Conservation (phyloP, 2,113 vertebrate genomes). For the Lepus europaeus region DNA sequence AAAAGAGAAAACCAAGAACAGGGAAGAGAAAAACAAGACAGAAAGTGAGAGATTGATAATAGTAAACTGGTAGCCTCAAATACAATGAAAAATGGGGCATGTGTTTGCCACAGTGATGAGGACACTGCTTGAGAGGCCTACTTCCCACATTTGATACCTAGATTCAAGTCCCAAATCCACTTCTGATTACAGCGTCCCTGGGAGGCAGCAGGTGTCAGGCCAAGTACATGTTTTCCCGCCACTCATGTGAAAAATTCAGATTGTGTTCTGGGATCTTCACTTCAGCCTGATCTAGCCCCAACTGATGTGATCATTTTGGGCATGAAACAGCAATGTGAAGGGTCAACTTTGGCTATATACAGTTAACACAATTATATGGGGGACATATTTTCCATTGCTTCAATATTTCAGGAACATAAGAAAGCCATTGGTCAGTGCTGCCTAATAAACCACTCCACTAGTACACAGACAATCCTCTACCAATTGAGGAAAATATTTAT, state of each 20-base stretch:
- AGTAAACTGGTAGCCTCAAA: conserved; percentile 61
- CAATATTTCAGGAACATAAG: background rate
- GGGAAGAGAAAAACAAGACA: background rate
- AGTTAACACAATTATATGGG: background rate
- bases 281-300: too few species aligned
- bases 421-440: background rate
- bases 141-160: too few species aligned
- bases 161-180: too few species aligned
- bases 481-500: background rate
- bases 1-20: conserved; percentile 41
- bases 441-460: background rate
- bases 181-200: too few species aligned
- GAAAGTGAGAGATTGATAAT: conserved; percentile 28
- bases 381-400: background rate
- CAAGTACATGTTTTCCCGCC: too few species aligned
- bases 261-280: too few species aligned
- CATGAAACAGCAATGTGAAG: background rate
- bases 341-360: background rate
- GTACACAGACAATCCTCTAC: background rate
- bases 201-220: too few species aligned
- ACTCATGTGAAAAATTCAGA: too few species aligned
- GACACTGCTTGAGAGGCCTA: too few species aligned
- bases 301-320: too few species aligned
- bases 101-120: too few species aligned
- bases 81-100: too few species aligned